Conservation (phyloP, 2,797 vertebrate genomes). For the Esox masquinongy region DNA sequence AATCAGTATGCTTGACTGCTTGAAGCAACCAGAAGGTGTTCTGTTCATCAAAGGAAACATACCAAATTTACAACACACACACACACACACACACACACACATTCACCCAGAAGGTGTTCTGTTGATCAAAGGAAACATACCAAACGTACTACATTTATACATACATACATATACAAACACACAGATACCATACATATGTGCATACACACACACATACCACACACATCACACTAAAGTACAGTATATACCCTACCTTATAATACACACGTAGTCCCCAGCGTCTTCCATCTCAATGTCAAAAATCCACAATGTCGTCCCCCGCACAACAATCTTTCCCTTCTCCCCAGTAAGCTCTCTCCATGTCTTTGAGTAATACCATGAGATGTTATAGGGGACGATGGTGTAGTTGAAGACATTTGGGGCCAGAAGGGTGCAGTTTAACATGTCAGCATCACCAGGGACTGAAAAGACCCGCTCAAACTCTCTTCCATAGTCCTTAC, state of each 20-base stretch:
- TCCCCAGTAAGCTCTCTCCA: constrained; percentile 37
- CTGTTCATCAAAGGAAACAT: constrained; percentile 56
- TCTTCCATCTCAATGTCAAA: constrained; percentile 49
- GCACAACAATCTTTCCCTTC: constrained; percentile 40
- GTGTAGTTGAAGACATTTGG: constrained; percentile 32
- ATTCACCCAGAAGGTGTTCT: neutral
- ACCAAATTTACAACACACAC: too few species aligned
- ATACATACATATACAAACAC: constrained; percentile 6
- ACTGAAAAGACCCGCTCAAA: constrained; percentile 57
- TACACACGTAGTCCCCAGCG: constrained; percentile 50
- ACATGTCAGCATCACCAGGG: constrained; percentile 62
- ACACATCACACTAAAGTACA: neutral
- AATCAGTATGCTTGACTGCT: constrained; percentile 54
- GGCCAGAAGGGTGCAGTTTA: constrained; percentile 58
- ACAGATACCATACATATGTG: neutral
- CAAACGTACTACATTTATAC: constrained; percentile 5
- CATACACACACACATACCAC: constrained; percentile 1
- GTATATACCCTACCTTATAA: constrained; percentile 61
- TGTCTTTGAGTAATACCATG: constrained; percentile 55
- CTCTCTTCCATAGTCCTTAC: constrained; percentile 38
- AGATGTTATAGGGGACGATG: constrained; percentile 51
- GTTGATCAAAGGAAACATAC: too few species aligned
- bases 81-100: constrained; percentile 1
- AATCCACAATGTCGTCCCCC: constrained; percentile 59
- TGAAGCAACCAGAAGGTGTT: constrained; percentile 70